Evolutionary conservation across 1,140 invertebrate genomes (phyloP), one percentile per base, ranked within the genome.

Genomic region (Drosophila kurseongensis): DNA sequence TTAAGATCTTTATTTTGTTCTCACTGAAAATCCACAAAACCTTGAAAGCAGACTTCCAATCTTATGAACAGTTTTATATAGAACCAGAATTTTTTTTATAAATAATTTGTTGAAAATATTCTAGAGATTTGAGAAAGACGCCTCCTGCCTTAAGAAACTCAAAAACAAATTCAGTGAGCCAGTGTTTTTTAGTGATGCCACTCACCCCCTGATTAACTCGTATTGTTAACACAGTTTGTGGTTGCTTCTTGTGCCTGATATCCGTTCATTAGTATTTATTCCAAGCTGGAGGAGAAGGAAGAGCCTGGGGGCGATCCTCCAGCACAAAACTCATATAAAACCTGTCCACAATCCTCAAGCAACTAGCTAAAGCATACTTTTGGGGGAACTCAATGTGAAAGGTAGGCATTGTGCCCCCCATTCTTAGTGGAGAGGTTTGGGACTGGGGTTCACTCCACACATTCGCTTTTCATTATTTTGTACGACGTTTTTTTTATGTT

Each of bases 201-300:
- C 23, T 23, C 55, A 0, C 9, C 29, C 27, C 35, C 35, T 27
- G 5, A 6, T 8, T 1, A 36, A 12, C 50, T 56, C 23, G 27
- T 54, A 68, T 68, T 55, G 47, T 68, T 38, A 32, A 55, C 47
- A 55, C 62, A 68, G 38, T 67, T 48, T 65, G 61, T 55, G 48
- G 63, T 71, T 69, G 67, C 67, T 71, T 69, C 52, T 57, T 41
- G 68, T 71, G 68, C 68, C 68, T 71, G 29, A 71, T 57, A 50
- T 40, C 65, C 68, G 32, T 48, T 68, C 68, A 71, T 71, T 71
- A 71, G 65, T 71, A 71, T 71, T 71, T 71, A 71, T 71, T 71
- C 66, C 65, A 50, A 54, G 67, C 1, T 12, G 36, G 41, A 18
- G 13, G 38, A 47, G 32, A 5, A 27, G 55, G 8, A n/a, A 9